Evolutionary conservation across 2,888 invertebrate genomes (phyloP).

Genomic region (Heteromurus nitidus): DNA sequence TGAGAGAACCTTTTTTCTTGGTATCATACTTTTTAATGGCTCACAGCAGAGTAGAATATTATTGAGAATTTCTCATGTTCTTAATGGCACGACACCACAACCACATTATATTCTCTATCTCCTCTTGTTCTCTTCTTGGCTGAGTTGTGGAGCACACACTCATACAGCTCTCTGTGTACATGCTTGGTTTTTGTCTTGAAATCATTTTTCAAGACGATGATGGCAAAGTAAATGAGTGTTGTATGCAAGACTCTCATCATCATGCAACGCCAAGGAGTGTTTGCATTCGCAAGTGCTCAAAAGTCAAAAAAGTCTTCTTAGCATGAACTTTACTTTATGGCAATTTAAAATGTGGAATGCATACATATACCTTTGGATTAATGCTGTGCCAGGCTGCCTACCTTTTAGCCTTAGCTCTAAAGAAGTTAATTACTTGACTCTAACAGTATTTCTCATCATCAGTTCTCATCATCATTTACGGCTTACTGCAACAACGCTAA

Average conservation of each 20-base stretch:
- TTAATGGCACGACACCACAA: slow-evolving; percentile 58
- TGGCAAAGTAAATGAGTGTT: slow-evolving; percentile 9
- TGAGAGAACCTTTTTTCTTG: slow-evolving; percentile 61
- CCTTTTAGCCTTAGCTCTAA: neutral
- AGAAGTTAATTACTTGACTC: slow-evolving; percentile 56
- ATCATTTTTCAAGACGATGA: slow-evolving; percentile 14
- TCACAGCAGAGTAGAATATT: slow-evolving; percentile 43
- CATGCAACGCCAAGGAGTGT: no score
- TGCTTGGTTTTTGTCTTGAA: slow-evolving; percentile 4
- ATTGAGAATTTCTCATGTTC: slow-evolving; percentile 61
- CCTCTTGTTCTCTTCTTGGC: neutral
- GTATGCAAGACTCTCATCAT: no score
- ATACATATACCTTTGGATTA: no score
- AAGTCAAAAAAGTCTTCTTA: no score
- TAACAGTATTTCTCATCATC: slow-evolving; percentile 45
- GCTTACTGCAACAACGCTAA: slow-evolving; percentile 52
- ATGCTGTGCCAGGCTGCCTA: neutral
- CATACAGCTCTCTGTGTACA: no score
- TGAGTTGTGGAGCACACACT: no score
- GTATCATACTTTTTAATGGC: slow-evolving; percentile 64
- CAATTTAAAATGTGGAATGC: no score
- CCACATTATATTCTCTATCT: slow-evolving; percentile 18
- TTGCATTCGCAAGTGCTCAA: no score
- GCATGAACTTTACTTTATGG: no score
- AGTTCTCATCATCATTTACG: slow-evolving; percentile 39